Evolutionary conservation across 1,140 invertebrate genomes (phyloP).

Genomic region (Anthonomus grandis): DNA sequence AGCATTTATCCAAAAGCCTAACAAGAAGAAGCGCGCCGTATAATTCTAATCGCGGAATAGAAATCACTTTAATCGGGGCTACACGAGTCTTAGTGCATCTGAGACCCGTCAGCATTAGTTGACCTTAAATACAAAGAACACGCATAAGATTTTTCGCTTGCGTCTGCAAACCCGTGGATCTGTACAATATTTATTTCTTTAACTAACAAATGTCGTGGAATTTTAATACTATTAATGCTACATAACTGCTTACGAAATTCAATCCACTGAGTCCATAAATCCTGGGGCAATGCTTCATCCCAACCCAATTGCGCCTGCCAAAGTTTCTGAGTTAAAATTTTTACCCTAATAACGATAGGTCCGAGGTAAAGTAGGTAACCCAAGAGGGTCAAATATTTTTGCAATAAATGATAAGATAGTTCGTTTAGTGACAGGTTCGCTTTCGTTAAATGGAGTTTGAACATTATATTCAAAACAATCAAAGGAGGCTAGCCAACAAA

Average conservation of each 20-base stretch:
- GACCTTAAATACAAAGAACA: conserved; percentile 34
- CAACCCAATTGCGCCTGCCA: conserved; percentile 45
- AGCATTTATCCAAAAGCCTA: conserved; percentile 22
- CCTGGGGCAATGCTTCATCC: conserved; percentile 44
- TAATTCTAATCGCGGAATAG: conserved; percentile 34
- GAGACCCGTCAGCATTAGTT: conserved; percentile 15
- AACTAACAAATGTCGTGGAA: conserved; percentile 29
- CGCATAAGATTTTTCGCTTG: conserved; percentile 34
- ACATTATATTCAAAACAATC: no score
- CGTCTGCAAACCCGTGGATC: background rate
- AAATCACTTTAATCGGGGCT: conserved; percentile 30
- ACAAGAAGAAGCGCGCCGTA: conserved; percentile 39
- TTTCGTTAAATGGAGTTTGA: background rate
- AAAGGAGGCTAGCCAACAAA: conserved; percentile 37
- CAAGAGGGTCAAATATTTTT: conserved; percentile 44
- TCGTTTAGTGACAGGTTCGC: conserved; percentile 32
- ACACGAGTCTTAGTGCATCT: conserved; percentile 32
- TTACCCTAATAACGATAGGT: conserved; percentile 42
- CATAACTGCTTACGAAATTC: conserved; percentile 15
- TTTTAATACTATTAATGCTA: conserved; percentile 13
- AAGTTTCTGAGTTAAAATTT: conserved; percentile 48
- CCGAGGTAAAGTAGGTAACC: no score
- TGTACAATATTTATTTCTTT: conserved; percentile 10
- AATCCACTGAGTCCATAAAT: conserved; percentile 31
- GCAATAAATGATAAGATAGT: conserved; percentile 34